Conservation (phyloP, 2,797 vertebrate genomes). For the Anas acuta region DNA sequence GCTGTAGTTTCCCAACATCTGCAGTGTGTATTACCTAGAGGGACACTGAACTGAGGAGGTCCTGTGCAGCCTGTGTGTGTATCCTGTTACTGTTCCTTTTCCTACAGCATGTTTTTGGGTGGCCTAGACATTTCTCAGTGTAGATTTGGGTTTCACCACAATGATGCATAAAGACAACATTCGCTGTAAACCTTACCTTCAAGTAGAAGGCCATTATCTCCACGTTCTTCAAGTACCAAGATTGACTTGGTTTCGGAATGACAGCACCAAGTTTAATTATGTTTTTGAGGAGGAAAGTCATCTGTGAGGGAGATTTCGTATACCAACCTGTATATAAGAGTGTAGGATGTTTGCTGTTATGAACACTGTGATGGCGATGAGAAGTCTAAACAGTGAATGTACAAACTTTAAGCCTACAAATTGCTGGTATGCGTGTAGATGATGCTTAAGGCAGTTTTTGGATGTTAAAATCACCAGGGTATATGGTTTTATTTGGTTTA, state of each 20-base stretch:
- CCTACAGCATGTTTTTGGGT: background rate
- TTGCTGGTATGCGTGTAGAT: background rate
- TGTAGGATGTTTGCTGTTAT: background rate
- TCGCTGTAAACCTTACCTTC: background rate
- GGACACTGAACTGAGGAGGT: background rate
- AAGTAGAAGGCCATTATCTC: background rate
- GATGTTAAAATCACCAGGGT: accelerated
- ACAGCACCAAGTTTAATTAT: background rate
- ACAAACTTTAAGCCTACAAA: background rate
- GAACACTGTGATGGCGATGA: background rate
- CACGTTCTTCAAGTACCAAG: background rate
- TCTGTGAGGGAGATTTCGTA: too few species aligned
- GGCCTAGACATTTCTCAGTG: background rate
- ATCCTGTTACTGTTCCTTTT: background rate
- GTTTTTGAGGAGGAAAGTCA: background rate
- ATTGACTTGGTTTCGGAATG: background rate
- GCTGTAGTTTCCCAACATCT: background rate
- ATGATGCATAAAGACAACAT: accelerated
- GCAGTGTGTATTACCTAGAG: background rate
- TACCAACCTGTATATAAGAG: background rate
- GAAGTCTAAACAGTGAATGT: background rate
- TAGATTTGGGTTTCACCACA: background rate
- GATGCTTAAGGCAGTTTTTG: background rate
- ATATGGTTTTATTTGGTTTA: background rate
- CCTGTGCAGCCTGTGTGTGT: background rate